Base-by-base conservation (phyloP, 2,888 invertebrate genomes). In the Erebia aethiops region DNA sequence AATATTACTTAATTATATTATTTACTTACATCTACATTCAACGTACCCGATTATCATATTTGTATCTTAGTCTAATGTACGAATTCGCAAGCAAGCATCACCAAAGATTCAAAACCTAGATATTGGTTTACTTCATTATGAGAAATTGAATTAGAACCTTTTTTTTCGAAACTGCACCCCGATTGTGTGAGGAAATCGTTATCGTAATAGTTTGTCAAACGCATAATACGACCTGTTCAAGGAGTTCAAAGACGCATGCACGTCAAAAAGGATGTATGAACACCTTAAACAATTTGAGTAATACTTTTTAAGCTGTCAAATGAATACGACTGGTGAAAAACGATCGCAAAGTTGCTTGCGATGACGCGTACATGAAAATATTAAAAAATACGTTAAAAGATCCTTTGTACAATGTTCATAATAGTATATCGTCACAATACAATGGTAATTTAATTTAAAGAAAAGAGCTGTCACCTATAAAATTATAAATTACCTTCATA, bases 321-420 rank as follows among this genome's bases (percentile, higher is more conserved):
- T n/a, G n/a, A n/a, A n/a, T n/a, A n/a, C n/a, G n/a, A n/a, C n/a
- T 35, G 35, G 5, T 26, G 26, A 26, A 26, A 26, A 26, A 26
- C 26, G 1, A 26, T 26, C 35, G 5, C 35, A 35, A 35, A 35
- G 35, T 35, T 35, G 7, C 35, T 35, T 35, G 35, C 35, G 35
- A 35, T n/a, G 11, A 51, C n/a, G 13, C 51, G 13, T 13, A n/a
- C 51, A n/a, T 51, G 51, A 14, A 51, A 51, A 51, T 5, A 51
- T 51, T n/a, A 56, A 16, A 46, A 61, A 18, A 43, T 7, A 21
- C 18, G 21, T 9, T 14, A 62, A 8, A 62, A 62, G 7, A 21
- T 56, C 10, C 9, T 52, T 67, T 60, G 41, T 60, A 67, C 67
- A 67, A 13, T 51, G 8, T 49, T 46, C 62, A 43, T 60, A 60